phyloP scores from a whole-genome alignment of 2,797 vertebrate species.

The Brachyalestes nurse region DNA sequence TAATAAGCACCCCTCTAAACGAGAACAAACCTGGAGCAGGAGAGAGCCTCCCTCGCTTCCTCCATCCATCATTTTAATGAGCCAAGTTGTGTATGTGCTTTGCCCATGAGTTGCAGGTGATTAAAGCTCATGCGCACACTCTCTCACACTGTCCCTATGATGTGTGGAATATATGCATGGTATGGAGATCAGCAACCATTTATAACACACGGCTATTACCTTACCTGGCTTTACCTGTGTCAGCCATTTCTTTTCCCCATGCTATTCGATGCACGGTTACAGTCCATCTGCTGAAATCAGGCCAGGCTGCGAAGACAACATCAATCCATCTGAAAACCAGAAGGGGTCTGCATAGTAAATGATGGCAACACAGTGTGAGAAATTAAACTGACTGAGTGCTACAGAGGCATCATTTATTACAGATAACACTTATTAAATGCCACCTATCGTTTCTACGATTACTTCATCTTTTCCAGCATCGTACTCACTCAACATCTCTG shows the following conservation, averaged over 20 bases:
- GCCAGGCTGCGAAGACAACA: slow-evolving; percentile 18
- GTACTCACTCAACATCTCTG: not conserved
- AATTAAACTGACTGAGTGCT: slow-evolving; percentile 2
- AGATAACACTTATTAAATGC: slow-evolving; percentile 19
- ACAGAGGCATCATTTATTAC: too few relatives aligned
- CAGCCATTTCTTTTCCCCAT: not conserved
- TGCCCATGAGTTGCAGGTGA: slow-evolving; percentile 86
- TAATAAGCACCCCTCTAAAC: slow-evolving; percentile 81
- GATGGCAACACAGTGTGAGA: slow-evolving; percentile 7
- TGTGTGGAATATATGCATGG: slow-evolving; percentile 78
- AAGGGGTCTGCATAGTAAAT: slow-evolving; percentile 26
- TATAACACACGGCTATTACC: slow-evolving; percentile 36
- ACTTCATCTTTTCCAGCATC: not conserved
- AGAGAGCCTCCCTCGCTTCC: slow-evolving; percentile 78
- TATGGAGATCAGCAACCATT: slow-evolving; percentile 60
- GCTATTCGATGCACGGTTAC: too few relatives aligned
- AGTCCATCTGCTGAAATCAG: slow-evolving; percentile 12
- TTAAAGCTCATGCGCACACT: slow-evolving; percentile 79
- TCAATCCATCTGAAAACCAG: slow-evolving; percentile 31
- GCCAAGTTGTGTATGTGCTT: slow-evolving; percentile 76
- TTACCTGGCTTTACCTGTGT: slow-evolving; percentile 57
- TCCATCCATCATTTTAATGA: slow-evolving; percentile 93
- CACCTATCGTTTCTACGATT: slow-evolving; percentile 13
- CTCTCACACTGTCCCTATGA: slow-evolving; percentile 68
- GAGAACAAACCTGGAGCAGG: slow-evolving; percentile 79